Conservation (phyloP, 2,888 invertebrate genomes). For the Lypha dubia region DNA sequence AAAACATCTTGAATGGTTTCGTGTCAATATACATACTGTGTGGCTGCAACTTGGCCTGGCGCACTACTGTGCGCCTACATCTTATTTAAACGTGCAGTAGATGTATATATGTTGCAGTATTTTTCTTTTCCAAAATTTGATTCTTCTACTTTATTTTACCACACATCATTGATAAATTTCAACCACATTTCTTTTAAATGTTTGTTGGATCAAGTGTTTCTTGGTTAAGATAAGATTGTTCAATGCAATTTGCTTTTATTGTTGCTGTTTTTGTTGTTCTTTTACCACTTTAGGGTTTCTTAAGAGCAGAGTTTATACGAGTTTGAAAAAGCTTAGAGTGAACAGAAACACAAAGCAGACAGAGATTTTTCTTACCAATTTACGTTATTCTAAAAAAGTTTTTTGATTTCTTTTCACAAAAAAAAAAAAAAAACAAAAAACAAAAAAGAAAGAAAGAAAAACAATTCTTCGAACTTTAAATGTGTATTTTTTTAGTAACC, state of each 20-base stretch:
- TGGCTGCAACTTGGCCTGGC: too few relatives aligned
- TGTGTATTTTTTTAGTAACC: constrained; percentile 14
- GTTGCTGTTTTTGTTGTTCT: too few relatives aligned
- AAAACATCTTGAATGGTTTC: too few relatives aligned
- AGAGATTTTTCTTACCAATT: constrained; percentile 20
- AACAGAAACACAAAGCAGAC: constrained; percentile 24
- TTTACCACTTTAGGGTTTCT: constrained; percentile 20
- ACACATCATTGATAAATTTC: constrained; percentile 6
- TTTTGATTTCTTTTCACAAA: background rate
- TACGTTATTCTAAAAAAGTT: constrained; percentile 24
- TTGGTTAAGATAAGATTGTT: constrained; percentile 2
- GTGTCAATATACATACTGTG: too few relatives aligned
- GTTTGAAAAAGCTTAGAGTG: constrained; percentile 8
- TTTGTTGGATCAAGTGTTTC: constrained; percentile 9
- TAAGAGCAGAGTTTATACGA: constrained; percentile 30
- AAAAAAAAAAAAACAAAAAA: constrained; percentile 10
- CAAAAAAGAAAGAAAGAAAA: constrained; percentile 9
- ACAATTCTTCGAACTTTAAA: constrained; percentile 13
- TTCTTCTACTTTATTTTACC: background rate
- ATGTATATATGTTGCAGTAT: too few relatives aligned
- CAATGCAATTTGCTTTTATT: background rate
- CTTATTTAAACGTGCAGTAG: too few relatives aligned
- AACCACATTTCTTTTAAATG: background rate
- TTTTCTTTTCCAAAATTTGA: too few relatives aligned
- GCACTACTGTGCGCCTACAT: too few relatives aligned